phyloP scores from a whole-genome alignment of 1,140 invertebrate species.

The Hyphantria cunea region DNA sequence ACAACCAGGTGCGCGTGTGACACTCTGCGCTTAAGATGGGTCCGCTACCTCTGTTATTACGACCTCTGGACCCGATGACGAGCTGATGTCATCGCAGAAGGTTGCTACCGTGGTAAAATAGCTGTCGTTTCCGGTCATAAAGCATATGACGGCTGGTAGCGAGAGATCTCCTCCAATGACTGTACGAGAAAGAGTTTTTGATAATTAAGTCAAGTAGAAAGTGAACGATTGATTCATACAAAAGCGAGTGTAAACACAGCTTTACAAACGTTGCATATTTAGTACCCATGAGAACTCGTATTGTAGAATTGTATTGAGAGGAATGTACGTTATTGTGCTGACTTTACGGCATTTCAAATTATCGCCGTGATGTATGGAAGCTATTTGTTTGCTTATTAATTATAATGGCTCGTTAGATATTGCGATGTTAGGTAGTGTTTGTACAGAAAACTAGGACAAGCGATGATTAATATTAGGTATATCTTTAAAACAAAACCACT shows the following conservation, averaged over 20 bases:
- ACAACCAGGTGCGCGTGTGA: too few species aligned
- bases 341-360: slow-evolving; percentile 28
- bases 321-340: slow-evolving; percentile 21
- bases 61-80: too few species aligned
- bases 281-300: slow-evolving; percentile 7
- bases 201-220: background rate
- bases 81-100: too few species aligned
- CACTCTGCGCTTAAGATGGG: too few species aligned
- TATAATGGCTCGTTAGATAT: slow-evolving; percentile 15
- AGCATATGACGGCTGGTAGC: too few species aligned
- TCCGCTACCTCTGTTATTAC: too few species aligned
- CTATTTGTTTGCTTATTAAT: slow-evolving; percentile 18
- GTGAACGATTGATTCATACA: background rate
- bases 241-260: too few species aligned
- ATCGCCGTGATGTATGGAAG: slow-evolving; percentile 23
- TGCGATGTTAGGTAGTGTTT: slow-evolving; percentile 4
- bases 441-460: background rate
- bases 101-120: too few species aligned
- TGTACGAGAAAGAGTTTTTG: too few species aligned
- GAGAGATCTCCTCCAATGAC: too few species aligned
- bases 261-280: slow-evolving; percentile 19
- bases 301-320: slow-evolving; percentile 22
- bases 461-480: background rate
- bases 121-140: too few species aligned
- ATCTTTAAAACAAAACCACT: too few species aligned